These are phyloP conservation scores for Toxotes chatareus DNA, from an alignment of 2,113 vertebrate genomes.

Conservation along the genomic window DNA sequence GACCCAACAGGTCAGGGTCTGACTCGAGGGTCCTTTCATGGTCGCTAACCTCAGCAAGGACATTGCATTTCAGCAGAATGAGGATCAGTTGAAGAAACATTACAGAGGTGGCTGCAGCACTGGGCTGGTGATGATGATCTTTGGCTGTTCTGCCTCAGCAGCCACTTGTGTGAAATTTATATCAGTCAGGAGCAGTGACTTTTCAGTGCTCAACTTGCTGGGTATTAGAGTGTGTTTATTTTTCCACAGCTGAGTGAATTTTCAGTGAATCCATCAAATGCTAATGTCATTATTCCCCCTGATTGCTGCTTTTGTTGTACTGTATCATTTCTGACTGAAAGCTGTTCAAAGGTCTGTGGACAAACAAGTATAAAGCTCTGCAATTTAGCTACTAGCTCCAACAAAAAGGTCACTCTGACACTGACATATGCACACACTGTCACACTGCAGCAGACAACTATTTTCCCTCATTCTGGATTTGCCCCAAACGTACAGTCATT, in stretches of 20 bases:
- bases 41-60: slow-evolving; percentile 62
- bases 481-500: not conserved
- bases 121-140: slow-evolving; percentile 40
- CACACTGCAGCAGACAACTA: not conserved
- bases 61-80: slow-evolving; percentile 54
- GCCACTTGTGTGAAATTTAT: slow-evolving; percentile 21
- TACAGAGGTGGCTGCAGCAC: slow-evolving; percentile 33
- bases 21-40: slow-evolving; percentile 72
- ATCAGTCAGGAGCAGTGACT: slow-evolving; percentile 23
- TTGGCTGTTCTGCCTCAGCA: slow-evolving; percentile 32
- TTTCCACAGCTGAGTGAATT: not conserved
- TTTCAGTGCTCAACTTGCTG: not conserved
- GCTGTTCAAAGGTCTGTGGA: not conserved
- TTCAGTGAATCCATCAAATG: not conserved
- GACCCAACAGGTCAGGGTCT: slow-evolving; percentile 65
- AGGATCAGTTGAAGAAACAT: slow-evolving; percentile 53
- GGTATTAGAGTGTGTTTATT: slow-evolving; percentile 3
- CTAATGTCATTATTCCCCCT: not conserved
- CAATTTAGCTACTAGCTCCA: not conserved
- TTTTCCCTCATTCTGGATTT: not conserved
- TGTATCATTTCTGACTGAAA: not conserved
- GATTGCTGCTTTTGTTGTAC: slow-evolving; percentile 4
- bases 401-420: not conserved
- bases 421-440: not conserved
- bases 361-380: not conserved